phyloP scores from a whole-genome alignment of 1,140 invertebrate genomes.

The Lamellibrachia luymesi region DNA sequence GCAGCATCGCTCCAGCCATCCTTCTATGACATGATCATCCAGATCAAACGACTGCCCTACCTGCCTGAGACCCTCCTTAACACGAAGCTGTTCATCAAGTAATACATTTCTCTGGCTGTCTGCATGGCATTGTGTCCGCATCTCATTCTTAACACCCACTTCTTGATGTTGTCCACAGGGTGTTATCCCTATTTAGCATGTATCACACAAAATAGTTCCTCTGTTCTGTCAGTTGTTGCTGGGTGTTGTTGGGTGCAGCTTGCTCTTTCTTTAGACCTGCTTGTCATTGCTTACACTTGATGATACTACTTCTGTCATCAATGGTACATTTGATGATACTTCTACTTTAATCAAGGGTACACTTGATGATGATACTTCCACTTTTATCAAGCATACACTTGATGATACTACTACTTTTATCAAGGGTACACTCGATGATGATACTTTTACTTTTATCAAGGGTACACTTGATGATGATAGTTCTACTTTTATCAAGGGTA shows the following conservation, averaged over 20 bases:
- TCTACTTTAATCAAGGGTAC: neutral
- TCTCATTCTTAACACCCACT: neutral
- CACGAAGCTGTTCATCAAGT: constrained; percentile 16
- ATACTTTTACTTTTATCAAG: neutral
- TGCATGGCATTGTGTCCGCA: neutral
- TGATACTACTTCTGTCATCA: neutral
- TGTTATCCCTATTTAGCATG: neutral
- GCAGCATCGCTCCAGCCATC: constrained; percentile 90
- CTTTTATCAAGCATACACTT: neutral
- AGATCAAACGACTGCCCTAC: constrained; percentile 96
- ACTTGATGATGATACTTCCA: neutral
- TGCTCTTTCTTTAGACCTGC: neutral
- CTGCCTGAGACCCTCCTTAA: constrained; percentile 65
- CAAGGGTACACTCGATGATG: neutral
- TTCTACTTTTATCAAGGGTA: neutral
- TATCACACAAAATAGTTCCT: neutral
- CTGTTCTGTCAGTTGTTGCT: neutral
- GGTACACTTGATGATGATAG: no score
- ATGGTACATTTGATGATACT: neutral
- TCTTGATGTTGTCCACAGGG: neutral
- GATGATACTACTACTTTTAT: neutral
- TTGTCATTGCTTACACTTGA: neutral
- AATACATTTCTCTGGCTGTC: neutral
- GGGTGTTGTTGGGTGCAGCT: neutral
- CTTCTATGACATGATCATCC: constrained; percentile 97